These are phyloP conservation scores for Dolichotis patagonum DNA, from an alignment of 2,113 vertebrate genomes.

Conservation along the genomic window DNA sequence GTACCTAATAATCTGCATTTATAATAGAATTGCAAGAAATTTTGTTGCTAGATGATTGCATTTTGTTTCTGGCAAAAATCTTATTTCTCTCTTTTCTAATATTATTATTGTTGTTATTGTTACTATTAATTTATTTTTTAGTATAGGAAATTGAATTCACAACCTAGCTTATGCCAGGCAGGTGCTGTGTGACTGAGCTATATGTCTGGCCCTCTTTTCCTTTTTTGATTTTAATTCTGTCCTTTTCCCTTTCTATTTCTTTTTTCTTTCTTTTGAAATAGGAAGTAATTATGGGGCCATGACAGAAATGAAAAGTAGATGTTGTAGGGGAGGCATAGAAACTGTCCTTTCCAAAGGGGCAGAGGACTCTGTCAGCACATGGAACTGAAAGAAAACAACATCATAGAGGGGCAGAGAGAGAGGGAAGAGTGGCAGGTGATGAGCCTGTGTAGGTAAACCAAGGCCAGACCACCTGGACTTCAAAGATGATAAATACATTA, in stretches of 20 bases:
- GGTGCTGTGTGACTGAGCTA: too few species aligned
- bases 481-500: not conserved
- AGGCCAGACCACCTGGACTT: not conserved
- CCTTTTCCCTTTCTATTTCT: not conserved
- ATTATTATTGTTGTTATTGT: too few species aligned
- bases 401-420: not conserved
- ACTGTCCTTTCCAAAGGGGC: not conserved
- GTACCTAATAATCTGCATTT: not conserved
- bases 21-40: not conserved
- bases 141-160: too few species aligned
- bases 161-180: too few species aligned
- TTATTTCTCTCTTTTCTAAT: not conserved
- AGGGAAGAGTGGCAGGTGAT: too few species aligned
- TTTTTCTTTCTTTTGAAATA: not conserved
- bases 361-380: not conserved
- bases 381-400: not conserved
- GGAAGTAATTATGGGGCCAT: not conserved
- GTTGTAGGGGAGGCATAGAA: not conserved
- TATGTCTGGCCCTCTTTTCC: too few species aligned
- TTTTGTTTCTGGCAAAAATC: not conserved
- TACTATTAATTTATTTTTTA: too few species aligned
- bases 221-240: not conserved
- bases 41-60: not conserved
- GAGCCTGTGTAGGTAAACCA: not conserved
- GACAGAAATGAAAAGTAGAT: not conserved